Conservation (phyloP, 1,140 invertebrate genomes). For the Aphelinus certus region DNA sequence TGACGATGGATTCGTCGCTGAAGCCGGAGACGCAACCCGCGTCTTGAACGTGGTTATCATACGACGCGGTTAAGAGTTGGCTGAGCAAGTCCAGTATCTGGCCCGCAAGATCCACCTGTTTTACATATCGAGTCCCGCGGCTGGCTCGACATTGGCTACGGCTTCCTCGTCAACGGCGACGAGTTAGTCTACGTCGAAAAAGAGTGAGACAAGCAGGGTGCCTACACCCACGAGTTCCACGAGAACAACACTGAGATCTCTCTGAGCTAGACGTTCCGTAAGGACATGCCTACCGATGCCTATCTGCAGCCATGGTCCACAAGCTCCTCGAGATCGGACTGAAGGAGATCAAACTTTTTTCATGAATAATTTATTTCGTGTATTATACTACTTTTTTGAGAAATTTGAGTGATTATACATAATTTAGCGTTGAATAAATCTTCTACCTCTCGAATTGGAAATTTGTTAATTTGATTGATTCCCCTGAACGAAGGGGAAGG, state of each 20-base stretch:
- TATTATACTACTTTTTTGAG: no score
- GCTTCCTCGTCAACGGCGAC: conserved; percentile 82
- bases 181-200: conserved; percentile 79
- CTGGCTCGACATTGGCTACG: conserved; percentile 78
- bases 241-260: conserved; percentile 77
- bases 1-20: conserved; percentile 59
- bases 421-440: no score
- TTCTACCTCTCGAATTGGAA: no score
- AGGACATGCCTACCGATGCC: neutral
- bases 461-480: no score
- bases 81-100: conserved; percentile 63
- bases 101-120: conserved; percentile 72
- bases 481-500: no score
- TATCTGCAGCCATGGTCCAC: conserved; percentile 71
- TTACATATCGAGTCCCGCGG: conserved; percentile 75
- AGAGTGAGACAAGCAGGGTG: conserved; percentile 77
- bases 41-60: conserved; percentile 80
- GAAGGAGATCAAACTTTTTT: conserved; percentile 33
- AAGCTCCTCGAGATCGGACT: conserved; percentile 73
- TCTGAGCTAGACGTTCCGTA: conserved; percentile 65
- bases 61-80: conserved; percentile 70
- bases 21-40: conserved; percentile 69
- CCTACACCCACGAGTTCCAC: conserved; percentile 78
- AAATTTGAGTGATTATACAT: no score
- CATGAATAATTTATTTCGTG: no score